Conservation (phyloP, 2,888 invertebrate species). For the Lissocephala sabroskyi region DNA sequence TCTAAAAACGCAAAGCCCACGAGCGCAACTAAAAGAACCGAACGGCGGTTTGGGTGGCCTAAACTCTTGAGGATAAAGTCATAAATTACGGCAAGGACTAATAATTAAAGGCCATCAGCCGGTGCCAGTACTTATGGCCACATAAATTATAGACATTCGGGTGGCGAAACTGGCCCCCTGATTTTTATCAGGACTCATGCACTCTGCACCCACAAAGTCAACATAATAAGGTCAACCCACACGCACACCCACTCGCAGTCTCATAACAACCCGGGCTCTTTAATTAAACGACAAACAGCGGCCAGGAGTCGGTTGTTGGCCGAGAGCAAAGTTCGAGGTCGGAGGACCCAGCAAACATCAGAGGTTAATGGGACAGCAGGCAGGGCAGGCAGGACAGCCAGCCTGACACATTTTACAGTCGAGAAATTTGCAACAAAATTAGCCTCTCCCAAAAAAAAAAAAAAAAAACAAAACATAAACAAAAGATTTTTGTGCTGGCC, state of each 20-base stretch:
- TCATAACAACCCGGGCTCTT: too few species aligned
- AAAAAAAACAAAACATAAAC: conserved; percentile 34
- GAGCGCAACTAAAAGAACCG: too few species aligned
- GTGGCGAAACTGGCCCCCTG: too few species aligned
- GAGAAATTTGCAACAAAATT: conserved; percentile 58
- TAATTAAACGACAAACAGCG: conserved; percentile 48
- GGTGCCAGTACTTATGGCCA: too few species aligned
- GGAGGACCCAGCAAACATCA: conserved; percentile 13
- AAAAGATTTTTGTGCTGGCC: conserved; percentile 28
- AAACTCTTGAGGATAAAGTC: conserved; percentile 33
- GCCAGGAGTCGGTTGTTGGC: conserved; percentile 7
- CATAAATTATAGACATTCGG: conserved; percentile 61
- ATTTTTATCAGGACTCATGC: conserved; percentile 63
- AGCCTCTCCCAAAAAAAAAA: too few species aligned
- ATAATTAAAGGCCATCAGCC: conserved; percentile 58
- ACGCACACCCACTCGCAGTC: conserved; percentile 39
- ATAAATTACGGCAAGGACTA: conserved; percentile 62
- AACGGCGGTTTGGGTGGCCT: too few species aligned
- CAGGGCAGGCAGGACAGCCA: conserved; percentile 20
- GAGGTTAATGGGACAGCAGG: too few species aligned
- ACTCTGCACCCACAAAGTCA: conserved; percentile 52
- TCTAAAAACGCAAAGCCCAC: too few species aligned
- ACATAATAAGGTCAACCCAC: conserved; percentile 57
- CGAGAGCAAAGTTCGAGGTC: conserved; percentile 52
- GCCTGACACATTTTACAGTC: conserved; percentile 31